Evolutionary conservation across 23 tunicate genomes (phyloP), one percentile per base, ranked within the genome.

Genomic region (Phallusia fumigata): DNA sequence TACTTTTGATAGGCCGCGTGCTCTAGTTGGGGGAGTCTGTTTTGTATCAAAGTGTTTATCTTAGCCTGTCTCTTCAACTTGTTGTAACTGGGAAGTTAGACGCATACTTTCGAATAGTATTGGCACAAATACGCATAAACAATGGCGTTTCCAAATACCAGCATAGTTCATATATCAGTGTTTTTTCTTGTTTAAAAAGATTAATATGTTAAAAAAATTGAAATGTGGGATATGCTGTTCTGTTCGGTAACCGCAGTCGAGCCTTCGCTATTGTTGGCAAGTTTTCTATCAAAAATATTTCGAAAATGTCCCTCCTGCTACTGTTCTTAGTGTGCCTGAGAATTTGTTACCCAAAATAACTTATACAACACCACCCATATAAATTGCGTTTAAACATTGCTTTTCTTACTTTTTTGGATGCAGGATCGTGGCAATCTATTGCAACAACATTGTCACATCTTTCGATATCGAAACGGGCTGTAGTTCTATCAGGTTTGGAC

Each of bases 41-140:
- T 58, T 58, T 58, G 69, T 16, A 24, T 58, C 69, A 58, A 58
- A 58, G 69, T 58, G 69, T 58, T 58, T 58, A 58, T 58, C 69
- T 58, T 5, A 58, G 28, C 69, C 69, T 58, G 69, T 58, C 69
- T 58, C 28, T 24, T 58, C 69, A 58, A 58, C 28, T 58, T 22
- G 69, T 58, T 58, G 69, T 58, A 40, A 40, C 47, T 40, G 47
- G 47, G 10, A 10, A 3, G 8, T 5, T 40, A 3, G 47, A 40
- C 47, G 69, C 69, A 58, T 58, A 58, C 3, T 58, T 58, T 58
- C 28, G 16, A 21, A 58, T 6, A 58, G 28, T 24, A 58, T 58
- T 1, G 28, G 69, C 28, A 16, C 11, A 40, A 40, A n/a, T n/a
- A n/a, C n/a, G n/a, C n/a, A n/a, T n/a, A 40, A 40, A 40, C 5